Percentiles rank a stretch among this genome's conserved stretches.
phyloP scores from a whole-genome alignment of 2,797 vertebrate species.

The Kryptolebias ocellatus region DNA sequence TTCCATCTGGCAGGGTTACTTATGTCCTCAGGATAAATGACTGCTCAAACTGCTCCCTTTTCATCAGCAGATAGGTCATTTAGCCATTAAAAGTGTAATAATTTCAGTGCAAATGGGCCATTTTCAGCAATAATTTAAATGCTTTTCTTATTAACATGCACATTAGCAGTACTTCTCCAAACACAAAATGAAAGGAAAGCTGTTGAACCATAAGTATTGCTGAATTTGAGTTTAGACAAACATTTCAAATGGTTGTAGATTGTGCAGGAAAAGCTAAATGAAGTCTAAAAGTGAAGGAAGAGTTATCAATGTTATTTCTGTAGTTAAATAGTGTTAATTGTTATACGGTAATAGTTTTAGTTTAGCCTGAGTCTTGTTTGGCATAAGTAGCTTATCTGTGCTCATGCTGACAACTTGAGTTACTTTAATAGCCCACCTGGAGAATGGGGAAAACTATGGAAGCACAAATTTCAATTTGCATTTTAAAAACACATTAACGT shows the following conservation, averaged over 20 bases:
- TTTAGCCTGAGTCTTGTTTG: too few species aligned
- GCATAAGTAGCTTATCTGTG: too few species aligned
- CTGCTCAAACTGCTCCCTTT: slow-evolving; percentile 65
- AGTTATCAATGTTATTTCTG: too few species aligned
- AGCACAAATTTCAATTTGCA: too few species aligned
- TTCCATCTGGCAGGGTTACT: slow-evolving; percentile 75
- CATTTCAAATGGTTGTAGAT: slow-evolving; percentile 23
- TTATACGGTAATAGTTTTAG: too few species aligned
- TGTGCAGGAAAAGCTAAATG: not conserved
- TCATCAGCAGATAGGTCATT: slow-evolving; percentile 53
- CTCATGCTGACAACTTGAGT: too few species aligned
- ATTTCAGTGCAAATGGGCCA: slow-evolving; percentile 56
- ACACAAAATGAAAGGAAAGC: slow-evolving; percentile 11
- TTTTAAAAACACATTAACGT: too few species aligned
- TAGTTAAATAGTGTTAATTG: too few species aligned
- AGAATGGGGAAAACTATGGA: too few species aligned
- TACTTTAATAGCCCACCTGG: too few species aligned
- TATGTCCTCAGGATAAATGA: slow-evolving; percentile 70
- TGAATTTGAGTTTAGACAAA: slow-evolving; percentile 27
- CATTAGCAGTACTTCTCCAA: slow-evolving; percentile 31
- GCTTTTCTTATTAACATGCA: slow-evolving; percentile 49
- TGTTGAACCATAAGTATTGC: slow-evolving; percentile 29
- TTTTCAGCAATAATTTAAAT: slow-evolving; percentile 62
- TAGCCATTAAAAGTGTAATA: slow-evolving; percentile 56
- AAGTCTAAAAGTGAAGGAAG: not conserved